These are phyloP conservation scores for Eustalomyia histrio DNA, from an alignment of 2,888 invertebrate species.

Conservation along the genomic window DNA sequence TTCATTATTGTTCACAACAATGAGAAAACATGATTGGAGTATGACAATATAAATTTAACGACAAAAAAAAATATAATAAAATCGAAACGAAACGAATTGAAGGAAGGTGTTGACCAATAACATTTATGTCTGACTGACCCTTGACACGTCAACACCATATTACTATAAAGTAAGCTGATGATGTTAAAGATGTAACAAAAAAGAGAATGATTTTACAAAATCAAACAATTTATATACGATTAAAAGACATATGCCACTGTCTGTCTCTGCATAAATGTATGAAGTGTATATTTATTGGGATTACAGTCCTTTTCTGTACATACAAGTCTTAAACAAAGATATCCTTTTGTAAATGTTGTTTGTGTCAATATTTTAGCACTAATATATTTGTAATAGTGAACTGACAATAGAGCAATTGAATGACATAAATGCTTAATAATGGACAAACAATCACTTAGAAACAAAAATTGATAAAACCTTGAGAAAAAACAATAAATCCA, in stretches of 20 bases:
- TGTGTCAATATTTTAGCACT: slow-evolving; percentile 10
- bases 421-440: background rate
- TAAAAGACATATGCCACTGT: too few species aligned
- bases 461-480: background rate
- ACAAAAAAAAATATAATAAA: too few species aligned
- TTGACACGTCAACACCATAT: slow-evolving; percentile 25
- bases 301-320: too few species aligned
- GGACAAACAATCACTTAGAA: background rate
- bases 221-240: background rate
- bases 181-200: background rate
- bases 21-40: background rate
- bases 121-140: slow-evolving; percentile 16
- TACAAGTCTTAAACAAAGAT: too few species aligned
- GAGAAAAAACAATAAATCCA: too few species aligned
- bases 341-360: slow-evolving; percentile 6
- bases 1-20: background rate
- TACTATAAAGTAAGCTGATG: background rate
- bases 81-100: background rate
- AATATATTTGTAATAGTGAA: background rate
- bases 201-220: background rate
- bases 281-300: too few species aligned
- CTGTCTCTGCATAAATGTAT: too few species aligned
- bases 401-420: background rate
- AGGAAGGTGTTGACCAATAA: slow-evolving; percentile 36
- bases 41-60: background rate